Conservation (phyloP, 2,797 vertebrate species). For the Todus mexicanus region DNA sequence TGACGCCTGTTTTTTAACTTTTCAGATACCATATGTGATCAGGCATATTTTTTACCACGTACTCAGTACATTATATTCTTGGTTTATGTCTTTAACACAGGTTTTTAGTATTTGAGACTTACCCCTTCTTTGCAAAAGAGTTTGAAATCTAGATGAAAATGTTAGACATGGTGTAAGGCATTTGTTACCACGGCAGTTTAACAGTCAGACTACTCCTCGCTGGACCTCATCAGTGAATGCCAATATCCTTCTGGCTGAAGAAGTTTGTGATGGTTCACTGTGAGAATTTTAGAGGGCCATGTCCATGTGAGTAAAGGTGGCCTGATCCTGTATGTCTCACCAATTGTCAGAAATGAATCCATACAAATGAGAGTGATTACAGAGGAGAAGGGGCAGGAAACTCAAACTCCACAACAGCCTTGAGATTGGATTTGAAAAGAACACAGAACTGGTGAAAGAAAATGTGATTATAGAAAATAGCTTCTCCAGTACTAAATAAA, state of each 20-base stretch:
- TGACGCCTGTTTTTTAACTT: slow-evolving; percentile 8
- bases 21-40: slow-evolving; percentile 4
- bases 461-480: not conserved
- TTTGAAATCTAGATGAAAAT: not conserved
- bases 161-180: not conserved
- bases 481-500: not conserved
- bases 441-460: not conserved
- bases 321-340: not conserved
- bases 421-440: not conserved
- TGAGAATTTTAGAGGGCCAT: not conserved
- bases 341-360: not conserved
- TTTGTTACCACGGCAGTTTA: not conserved
- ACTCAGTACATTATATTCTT: not conserved
- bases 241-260: not conserved
- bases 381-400: not conserved
- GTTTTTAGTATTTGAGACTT: not conserved
- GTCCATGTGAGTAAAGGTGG: not conserved
- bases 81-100: not conserved
- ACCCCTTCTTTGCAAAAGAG: not conserved
- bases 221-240: not conserved
- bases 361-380: not conserved
- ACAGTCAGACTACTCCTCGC: not conserved
- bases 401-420: not conserved
- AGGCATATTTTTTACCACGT: not conserved
- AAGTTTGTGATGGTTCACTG: not conserved